A percentile compares a stretch with the other conserved stretches of the same genome.
These are phyloP conservation scores for Agrilus planipennis DNA, from an alignment of 1,140 invertebrate genomes.

Conservation along the genomic window DNA sequence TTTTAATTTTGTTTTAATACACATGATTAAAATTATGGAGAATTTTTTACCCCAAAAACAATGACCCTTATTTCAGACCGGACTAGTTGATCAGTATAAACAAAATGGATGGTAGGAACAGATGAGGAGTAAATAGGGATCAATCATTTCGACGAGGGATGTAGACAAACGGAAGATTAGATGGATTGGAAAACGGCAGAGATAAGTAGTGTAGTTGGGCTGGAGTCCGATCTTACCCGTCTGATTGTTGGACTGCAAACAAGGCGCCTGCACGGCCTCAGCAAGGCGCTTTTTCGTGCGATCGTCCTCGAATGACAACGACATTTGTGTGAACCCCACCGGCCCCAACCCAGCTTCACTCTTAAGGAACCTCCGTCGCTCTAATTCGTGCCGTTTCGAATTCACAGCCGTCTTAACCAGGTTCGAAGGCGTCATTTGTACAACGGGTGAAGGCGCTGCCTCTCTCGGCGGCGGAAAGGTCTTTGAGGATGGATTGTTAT, in stretches of 20 bases:
- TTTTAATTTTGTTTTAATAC: too few relatives aligned
- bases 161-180: not conserved
- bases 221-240: conserved; percentile 43
- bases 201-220: conserved; percentile 10
- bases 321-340: conserved; percentile 13
- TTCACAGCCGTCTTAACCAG: conserved; percentile 54
- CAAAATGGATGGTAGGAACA: too few relatives aligned
- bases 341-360: conserved; percentile 23
- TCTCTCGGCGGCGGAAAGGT: conserved; percentile 6
- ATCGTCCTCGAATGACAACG: conserved; percentile 16
- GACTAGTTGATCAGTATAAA: too few relatives aligned
- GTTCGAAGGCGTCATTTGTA: conserved; percentile 45
- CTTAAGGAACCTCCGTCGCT: conserved; percentile 22
- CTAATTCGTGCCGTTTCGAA: conserved; percentile 44
- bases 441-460: conserved; percentile 9
- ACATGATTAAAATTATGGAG: too few relatives aligned
- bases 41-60: too few relatives aligned
- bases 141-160: too few relatives aligned
- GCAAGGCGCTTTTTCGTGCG: conserved; percentile 30
- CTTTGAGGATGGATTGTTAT: too few relatives aligned
- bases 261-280: conserved; percentile 21
- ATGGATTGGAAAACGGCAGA: conserved; percentile 6
- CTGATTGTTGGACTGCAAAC: conserved; percentile 39
- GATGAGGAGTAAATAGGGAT: too few relatives aligned
- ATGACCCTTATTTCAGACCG: too few relatives aligned